Conservation (phyloP, 1,140 invertebrate genomes). For the Paracyclopina nana region DNA sequence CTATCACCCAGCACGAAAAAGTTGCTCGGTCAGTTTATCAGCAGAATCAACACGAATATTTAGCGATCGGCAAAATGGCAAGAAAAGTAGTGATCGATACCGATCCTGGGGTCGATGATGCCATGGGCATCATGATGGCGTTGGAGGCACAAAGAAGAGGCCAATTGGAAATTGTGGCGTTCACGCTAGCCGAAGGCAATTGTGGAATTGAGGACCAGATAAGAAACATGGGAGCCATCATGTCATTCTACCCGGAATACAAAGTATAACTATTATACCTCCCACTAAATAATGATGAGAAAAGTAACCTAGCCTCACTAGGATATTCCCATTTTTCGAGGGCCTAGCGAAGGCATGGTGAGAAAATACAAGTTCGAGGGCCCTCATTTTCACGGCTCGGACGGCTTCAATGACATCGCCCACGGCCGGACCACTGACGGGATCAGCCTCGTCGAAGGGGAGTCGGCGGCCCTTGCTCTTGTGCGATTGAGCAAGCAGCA, state of each 20-base stretch:
- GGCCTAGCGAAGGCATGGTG: too few species aligned
- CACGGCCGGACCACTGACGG: background rate
- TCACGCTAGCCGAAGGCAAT: conserved; percentile 43
- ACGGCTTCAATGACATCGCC: background rate
- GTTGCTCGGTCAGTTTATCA: too few species aligned
- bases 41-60: too few species aligned
- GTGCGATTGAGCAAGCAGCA: background rate
- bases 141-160: conserved; percentile 30
- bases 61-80: too few species aligned
- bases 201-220: too few species aligned
- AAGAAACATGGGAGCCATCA: too few species aligned
- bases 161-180: conserved; percentile 33
- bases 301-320: too few species aligned
- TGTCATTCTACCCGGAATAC: too few species aligned
- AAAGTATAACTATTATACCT: too few species aligned
- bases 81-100: conserved; percentile 35
- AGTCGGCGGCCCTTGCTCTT: background rate
- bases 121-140: conserved; percentile 36
- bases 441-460: background rate
- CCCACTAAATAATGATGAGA: too few species aligned
- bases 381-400: background rate
- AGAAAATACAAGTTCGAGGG: background rate
- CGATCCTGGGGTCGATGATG: conserved; percentile 43
- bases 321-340: too few species aligned
- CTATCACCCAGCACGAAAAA: too few species aligned